Base-by-base conservation (phyloP, 2,888 invertebrate genomes). In the Nomada ruficornis region DNA sequence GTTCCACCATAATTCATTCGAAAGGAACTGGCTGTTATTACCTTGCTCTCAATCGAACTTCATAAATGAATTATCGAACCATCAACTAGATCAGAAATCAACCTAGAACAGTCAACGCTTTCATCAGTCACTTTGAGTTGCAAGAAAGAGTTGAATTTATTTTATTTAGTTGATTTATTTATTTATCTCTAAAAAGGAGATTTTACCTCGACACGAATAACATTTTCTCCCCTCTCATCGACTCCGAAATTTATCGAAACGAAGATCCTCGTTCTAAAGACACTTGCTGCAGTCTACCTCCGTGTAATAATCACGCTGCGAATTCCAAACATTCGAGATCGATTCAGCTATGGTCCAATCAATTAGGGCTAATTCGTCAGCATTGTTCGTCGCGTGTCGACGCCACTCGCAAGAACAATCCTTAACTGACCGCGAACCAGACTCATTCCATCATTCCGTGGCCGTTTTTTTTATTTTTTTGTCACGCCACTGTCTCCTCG, bases 401-500 rank as follows among this genome's bases (percentile, higher is more conserved):
- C 65, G 54, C 29, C 59, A 26, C 5, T 72, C 44, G 42, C 55
- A 64, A 76, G 82, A 77, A 70, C 72, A 63, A 76, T 82, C 73
- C 77, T 80, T 70, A 81, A 81, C 55, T 60, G 67, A 52, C 75
- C 54, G 64, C 63, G 79, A 78, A 76, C 60, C 64, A 55, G 62
- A 29, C 50, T 73, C 59, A 52, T 74, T 75, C 65, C 55, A 69
- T 73, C 77, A 73, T 87, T 87, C 60, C 54, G 42, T 44, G 60
- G 50, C 59, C 54, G 57, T 74, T 76, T 44, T 36, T 60, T 60
- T 18, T 47, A 15, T 7, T 23, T 15, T 26, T 1, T 15, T 55
- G 57, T 62, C 63, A 36, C 65, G 29, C 57, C 64, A 55, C 57
- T 71, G 55, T 65, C 65, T 59, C 69, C 68, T 80, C 67, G 72